Conservation (phyloP, 2,113 vertebrate genomes). For the Antechinus flavipes region DNA sequence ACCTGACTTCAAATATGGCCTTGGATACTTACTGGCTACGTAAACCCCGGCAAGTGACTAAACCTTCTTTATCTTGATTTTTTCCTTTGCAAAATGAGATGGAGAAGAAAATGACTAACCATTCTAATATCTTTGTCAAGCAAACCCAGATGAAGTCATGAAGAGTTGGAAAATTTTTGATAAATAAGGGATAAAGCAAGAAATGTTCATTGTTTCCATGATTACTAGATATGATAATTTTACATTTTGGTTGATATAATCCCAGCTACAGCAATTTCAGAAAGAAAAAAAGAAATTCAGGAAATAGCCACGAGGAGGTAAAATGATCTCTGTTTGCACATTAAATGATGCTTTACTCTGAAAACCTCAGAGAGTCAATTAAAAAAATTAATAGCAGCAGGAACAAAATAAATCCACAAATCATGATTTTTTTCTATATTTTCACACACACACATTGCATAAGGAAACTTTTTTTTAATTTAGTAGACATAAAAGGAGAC, state of each 20-base stretch:
- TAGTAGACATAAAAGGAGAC: not conserved
- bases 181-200: not conserved
- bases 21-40: not conserved
- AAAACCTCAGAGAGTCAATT: not conserved
- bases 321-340: not conserved
- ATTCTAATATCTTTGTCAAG: not conserved
- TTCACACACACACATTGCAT: not conserved
- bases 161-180: not conserved
- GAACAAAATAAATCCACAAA: not conserved
- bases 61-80: not conserved
- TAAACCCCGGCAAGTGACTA: not conserved
- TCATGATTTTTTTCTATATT: not conserved
- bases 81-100: too few species aligned
- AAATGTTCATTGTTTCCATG: not conserved
- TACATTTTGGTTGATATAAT: not conserved
- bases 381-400: not conserved
- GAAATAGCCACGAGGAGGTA: not conserved
- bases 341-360: not conserved
- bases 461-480: not conserved
- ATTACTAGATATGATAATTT: not conserved
- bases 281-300: not conserved
- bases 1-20: not conserved
- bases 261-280: not conserved
- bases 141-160: not conserved
- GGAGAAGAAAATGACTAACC: not conserved